These are phyloP conservation scores for Climacteris rufus DNA, from an alignment of 2,113 vertebrate species.

Conservation along the genomic window DNA sequence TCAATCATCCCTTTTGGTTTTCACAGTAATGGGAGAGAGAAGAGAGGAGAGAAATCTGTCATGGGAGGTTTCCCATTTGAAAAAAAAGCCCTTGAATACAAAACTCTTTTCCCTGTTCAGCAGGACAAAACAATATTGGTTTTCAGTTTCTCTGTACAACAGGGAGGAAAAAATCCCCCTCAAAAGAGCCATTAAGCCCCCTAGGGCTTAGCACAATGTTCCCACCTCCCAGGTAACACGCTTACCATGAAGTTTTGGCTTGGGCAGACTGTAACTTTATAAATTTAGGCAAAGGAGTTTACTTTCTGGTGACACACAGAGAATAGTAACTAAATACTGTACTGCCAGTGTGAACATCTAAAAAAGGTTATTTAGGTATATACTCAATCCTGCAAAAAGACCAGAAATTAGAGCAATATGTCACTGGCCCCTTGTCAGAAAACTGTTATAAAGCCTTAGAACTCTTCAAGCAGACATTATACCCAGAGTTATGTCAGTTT, in stretches of 20 bases:
- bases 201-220: neutral
- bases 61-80: neutral
- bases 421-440: neutral
- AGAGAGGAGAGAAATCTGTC: neutral
- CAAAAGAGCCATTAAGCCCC: neutral
- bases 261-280: neutral
- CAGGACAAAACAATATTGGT: neutral
- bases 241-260: neutral
- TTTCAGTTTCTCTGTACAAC: neutral
- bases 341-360: neutral
- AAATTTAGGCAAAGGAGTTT: neutral
- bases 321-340: neutral
- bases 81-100: neutral
- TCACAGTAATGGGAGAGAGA: neutral
- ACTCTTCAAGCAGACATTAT: neutral
- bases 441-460: neutral
- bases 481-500: neutral
- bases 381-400: neutral
- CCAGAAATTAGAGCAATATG: neutral
- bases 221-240: neutral
- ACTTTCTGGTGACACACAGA: neutral
- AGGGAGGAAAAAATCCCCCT: neutral
- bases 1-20: neutral
- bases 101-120: neutral
- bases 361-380: neutral